phyloP scores from a whole-genome alignment of 2,113 vertebrate species.

The Upupa epops region DNA sequence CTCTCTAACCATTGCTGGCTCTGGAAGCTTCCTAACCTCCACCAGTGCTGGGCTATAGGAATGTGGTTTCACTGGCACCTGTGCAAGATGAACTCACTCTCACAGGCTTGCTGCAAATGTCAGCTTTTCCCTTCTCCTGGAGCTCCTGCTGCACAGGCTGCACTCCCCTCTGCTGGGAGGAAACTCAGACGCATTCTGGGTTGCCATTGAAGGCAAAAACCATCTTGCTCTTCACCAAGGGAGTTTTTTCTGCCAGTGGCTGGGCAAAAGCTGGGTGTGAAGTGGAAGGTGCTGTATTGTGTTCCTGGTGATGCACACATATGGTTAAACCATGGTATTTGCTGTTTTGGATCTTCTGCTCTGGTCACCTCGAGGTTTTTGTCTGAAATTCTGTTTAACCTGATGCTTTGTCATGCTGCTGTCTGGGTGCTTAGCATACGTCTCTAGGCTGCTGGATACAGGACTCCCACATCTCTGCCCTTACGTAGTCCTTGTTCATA shows the following conservation, averaged over 20 bases:
- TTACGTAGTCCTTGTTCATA: not conserved
- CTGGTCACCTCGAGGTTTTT: not conserved
- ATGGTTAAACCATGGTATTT: not conserved
- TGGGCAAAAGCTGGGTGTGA: not conserved
- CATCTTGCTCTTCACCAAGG: not conserved
- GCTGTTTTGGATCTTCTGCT: not conserved
- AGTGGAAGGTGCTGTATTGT: not conserved
- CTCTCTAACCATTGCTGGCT: not conserved
- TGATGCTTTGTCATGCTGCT: slow-evolving; percentile 26
- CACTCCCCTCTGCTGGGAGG: slow-evolving; percentile 61
- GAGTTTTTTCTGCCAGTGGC: not conserved
- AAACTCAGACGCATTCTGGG: not conserved
- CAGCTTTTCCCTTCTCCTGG: not conserved
- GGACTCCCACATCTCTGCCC: not conserved
- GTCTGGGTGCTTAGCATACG: not conserved
- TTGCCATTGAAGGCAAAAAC: not conserved
- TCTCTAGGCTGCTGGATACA: not conserved
- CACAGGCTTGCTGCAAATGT: not conserved
- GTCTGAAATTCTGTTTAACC: not conserved
- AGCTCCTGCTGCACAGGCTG: slow-evolving; percentile 12
- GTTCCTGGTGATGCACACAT: not conserved
- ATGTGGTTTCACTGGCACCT: not conserved
- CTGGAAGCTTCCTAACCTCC: not conserved
- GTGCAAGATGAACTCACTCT: not conserved
- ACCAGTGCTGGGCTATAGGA: not conserved